Conservation (phyloP, 2,797 vertebrate species). For the Acanthurus leucopareius region DNA sequence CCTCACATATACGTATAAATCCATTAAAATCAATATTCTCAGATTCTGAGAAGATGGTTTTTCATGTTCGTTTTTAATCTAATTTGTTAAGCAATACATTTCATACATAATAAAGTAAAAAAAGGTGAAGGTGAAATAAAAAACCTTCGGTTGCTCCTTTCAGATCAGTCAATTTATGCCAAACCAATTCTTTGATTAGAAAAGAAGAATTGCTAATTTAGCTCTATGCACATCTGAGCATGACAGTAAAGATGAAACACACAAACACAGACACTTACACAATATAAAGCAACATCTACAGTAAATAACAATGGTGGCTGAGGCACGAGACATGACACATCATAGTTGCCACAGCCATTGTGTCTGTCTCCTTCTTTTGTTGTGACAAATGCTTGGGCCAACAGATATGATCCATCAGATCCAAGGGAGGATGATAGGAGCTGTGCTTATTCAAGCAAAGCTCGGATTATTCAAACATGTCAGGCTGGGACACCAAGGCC, state of each 20-base stretch:
- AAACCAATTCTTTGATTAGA: neutral
- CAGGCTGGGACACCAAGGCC: conserved; percentile 71
- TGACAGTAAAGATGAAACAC: neutral
- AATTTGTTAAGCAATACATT: neutral
- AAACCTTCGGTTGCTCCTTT: neutral
- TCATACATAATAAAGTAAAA: too few relatives aligned
- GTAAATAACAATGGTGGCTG: conserved; percentile 12
- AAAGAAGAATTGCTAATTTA: neutral
- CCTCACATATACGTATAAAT: neutral
- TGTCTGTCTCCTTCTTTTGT: conserved; percentile 61
- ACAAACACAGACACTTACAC: neutral
- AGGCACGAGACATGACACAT: conserved; percentile 45
- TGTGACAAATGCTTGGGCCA: conserved; percentile 71
- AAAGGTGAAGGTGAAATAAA: neutral
- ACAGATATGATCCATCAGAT: conserved; percentile 76
- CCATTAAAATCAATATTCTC: neutral
- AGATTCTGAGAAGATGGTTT: neutral
- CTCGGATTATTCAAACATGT: conserved; percentile 75
- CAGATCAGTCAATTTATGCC: neutral
- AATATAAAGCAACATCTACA: neutral
- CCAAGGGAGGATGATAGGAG: conserved; percentile 54
- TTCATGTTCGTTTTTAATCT: neutral
- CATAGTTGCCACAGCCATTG: conserved; percentile 47
- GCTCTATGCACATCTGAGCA: neutral
- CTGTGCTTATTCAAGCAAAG: conserved; percentile 74